A percentile compares a stretch with the other conserved stretches of the same genome.
These are phyloP conservation scores for Heliconius charithonia DNA, from an alignment of 2,888 invertebrate genomes.

Conservation along the genomic window DNA sequence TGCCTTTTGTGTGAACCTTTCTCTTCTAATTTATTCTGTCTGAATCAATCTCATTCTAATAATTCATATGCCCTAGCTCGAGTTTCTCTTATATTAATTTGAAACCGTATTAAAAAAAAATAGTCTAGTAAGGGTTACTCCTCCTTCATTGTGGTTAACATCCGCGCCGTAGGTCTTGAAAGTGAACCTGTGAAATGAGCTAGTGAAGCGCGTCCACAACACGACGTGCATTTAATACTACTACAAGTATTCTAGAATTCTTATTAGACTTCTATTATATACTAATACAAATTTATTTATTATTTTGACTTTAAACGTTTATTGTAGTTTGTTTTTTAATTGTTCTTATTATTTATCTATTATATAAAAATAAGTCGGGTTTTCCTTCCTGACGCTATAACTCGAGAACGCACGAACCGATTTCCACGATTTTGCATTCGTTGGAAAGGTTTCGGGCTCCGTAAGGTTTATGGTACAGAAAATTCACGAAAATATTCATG, in stretches of 20 bases:
- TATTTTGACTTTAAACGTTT: not conserved
- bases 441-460: no score
- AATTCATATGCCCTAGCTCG: slow-evolving; percentile 56
- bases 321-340: no score
- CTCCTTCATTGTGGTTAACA: slow-evolving; percentile 66
- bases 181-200: slow-evolving; percentile 80
- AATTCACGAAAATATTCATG: no score
- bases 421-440: no score
- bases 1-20: slow-evolving; percentile 58
- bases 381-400: no score
- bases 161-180: slow-evolving; percentile 70
- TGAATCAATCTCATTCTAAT: slow-evolving; percentile 63
- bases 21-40: slow-evolving; percentile 60
- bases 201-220: slow-evolving; percentile 76
- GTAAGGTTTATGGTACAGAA: no score
- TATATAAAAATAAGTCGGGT: no score
- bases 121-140: slow-evolving; percentile 52
- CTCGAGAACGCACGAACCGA: no score
- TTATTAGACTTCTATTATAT: not conserved
- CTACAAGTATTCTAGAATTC: slow-evolving; percentile 32
- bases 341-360: no score
- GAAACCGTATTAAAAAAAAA: slow-evolving; percentile 54
- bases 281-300: not conserved
- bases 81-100: slow-evolving; percentile 61
- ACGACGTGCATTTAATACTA: slow-evolving; percentile 48